Evolutionary conservation across 2,888 invertebrate genomes (phyloP).

Genomic region (Sclerodermus sp.): DNA sequence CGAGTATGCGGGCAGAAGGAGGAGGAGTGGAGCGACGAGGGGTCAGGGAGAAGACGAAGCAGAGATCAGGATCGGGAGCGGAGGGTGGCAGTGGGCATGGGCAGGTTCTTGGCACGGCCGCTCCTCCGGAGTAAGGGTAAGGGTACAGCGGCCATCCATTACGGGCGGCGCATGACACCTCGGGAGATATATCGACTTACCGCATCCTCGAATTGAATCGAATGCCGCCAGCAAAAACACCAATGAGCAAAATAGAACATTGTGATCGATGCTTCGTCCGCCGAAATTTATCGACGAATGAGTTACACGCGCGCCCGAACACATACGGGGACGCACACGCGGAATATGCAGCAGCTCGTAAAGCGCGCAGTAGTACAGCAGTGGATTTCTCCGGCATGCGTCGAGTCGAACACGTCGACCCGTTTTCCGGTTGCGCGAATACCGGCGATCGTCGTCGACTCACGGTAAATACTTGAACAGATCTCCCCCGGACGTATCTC

Average conservation of each 20-base stretch:
- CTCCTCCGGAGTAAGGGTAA: conserved; percentile 49
- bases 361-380: no score
- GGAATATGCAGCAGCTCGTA: no score
- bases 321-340: neutral
- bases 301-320: conserved; percentile 31
- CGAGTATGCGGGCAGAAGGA: neutral
- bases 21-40: conserved; percentile 15
- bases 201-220: conserved; percentile 57
- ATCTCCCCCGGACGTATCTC: no score
- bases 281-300: conserved; percentile 55
- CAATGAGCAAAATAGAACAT: conserved; percentile 57
- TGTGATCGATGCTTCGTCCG: conserved; percentile 52
- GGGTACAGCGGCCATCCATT: conserved; percentile 55
- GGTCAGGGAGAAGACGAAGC: conserved; percentile 21
- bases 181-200: conserved; percentile 55
- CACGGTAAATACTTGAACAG: no score
- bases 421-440: no score
- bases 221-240: conserved; percentile 55
- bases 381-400: no score
- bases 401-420: no score
- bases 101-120: conserved; percentile 51
- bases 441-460: no score
- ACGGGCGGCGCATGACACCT: conserved; percentile 54
- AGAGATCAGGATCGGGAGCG: conserved; percentile 31
- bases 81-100: conserved; percentile 28